Evolutionary conservation across 2,888 invertebrate genomes (phyloP), one percentile per base, ranked within the genome.

Genomic region (Panopea generosa): DNA sequence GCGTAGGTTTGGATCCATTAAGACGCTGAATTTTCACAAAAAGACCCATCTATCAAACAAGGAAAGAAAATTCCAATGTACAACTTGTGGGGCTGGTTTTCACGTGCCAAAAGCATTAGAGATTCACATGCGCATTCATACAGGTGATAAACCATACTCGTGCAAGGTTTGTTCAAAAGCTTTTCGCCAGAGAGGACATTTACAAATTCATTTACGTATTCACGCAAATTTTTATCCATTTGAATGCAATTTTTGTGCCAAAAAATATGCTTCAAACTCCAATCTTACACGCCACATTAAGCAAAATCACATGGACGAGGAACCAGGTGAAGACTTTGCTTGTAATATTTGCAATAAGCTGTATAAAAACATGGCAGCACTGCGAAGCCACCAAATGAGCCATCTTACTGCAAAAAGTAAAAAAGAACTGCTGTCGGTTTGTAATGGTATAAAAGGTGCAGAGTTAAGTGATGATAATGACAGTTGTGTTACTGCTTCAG

Each of bases 81-180:
- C 24, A 7, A 27, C 40, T 2, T 77, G 77, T 66, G 77, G 69
- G 14, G 47, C 55, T n/a, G 77, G 77, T 16, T 77, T 66, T 40
- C 53, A 59, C 20, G 56, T 26, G 11, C 57, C 38, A 9, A 47
- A 27, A 18, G 22, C n/a, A 50, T 45, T 63, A 7, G 22, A 55
- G 7, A 50, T 63, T 20, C 71, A 71, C 57, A 40, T 33, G 45
- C 33, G 59, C 14, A 43, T 40, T 2, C 75, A 75, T 47, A 61
- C 56, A 9, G 61, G 61, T 4, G 73, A 61, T 11, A 43, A 47
- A 20, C 77, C 77, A 1, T 59, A 50, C n/a, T 38, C n/a, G n/a
- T 77, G 77, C 61, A 26, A 40, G 0, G 24, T 65, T 11, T 77
- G 77, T 56, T 40, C 26, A 4, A 72, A 73, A 50, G 9, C 45